These are phyloP conservation scores for Acanthosepion pharaonis DNA, from an alignment of 2,888 invertebrate species.

Conservation along the genomic window DNA sequence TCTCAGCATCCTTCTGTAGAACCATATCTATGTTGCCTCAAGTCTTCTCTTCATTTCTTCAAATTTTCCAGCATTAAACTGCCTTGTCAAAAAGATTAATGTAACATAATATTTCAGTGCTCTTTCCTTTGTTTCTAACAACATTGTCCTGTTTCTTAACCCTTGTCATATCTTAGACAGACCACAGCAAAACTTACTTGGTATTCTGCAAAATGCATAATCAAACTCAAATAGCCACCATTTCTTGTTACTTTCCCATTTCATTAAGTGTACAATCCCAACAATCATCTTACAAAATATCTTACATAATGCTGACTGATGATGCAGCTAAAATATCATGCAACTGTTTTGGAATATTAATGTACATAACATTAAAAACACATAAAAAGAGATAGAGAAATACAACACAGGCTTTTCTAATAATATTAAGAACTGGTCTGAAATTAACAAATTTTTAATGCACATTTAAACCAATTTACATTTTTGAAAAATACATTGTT, in stretches of 20 bases:
- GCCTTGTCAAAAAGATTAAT: too few relatives aligned
- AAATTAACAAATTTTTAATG: slow-evolving; percentile 33
- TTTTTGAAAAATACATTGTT: slow-evolving; percentile 9
- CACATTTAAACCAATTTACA: background rate
- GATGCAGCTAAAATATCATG: background rate
- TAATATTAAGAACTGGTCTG: background rate
- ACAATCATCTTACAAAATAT: background rate
- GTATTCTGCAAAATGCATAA: too few relatives aligned
- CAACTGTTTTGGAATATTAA: background rate
- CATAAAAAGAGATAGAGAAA: background rate
- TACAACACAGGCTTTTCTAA: background rate
- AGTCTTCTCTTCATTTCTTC: too few relatives aligned
- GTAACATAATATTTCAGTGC: too few relatives aligned
- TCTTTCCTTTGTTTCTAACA: too few relatives aligned
- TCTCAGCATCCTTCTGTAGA: too few relatives aligned
- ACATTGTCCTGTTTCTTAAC: too few relatives aligned
- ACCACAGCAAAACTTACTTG: too few relatives aligned
- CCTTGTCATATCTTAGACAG: too few relatives aligned
- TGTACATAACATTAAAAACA: background rate
- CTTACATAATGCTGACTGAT: background rate
- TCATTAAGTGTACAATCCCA: background rate
- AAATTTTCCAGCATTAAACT: too few relatives aligned
- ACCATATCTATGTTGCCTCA: too few relatives aligned
- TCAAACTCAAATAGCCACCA: too few relatives aligned
- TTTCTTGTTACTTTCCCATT: background rate